Evolutionary conservation across 2,113 vertebrate species (phyloP), one percentile per base, ranked within the genome.

Genomic region (Microcebus jonahi): DNA sequence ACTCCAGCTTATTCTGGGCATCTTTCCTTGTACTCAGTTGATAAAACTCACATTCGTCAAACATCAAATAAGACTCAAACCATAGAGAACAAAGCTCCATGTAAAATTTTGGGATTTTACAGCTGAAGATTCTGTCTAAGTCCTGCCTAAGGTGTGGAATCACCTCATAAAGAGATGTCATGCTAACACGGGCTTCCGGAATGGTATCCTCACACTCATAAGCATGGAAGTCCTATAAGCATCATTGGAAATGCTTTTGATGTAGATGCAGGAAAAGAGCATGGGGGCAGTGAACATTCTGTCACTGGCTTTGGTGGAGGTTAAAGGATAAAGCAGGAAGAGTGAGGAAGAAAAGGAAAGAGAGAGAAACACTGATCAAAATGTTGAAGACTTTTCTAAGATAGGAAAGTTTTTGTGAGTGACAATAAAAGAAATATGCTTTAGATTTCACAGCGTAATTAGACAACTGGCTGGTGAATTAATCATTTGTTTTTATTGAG

Each of bases 11-110:
- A 94, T 89, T 84, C 42, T 93, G 48, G 82, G 48, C 71, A 42
- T 96, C 79, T 79, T 95, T 73, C 53, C 89, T 97, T 95, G 76
- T 76, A 90, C 65, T 97, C 75, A 95, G 65, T 10, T 97, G 90
- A 96, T 82, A 94, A 95, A 91, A 92, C 80, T 94, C 87, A 90
- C 29, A 97, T 96, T 97, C 97, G 96, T 83, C 55, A 89, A 23
- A 90, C 18, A 90, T 85, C 76, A 96, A 83, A 95, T 45, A 65
- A n/a, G 73, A 87, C 23, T 67, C 23, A 86, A 96, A 88, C 3
- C 45, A 95, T 63, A 55, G 23, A 65, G 13, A 0, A 96, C 82
- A 97, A 87, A 88, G 63, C 25, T 42, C 81, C 34, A 11, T 82
- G n/a, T 80, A 13, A 75, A 50, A 97, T 42, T 12, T 9, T 92